Percentiles rank a stretch among this genome's conserved stretches.
Evolutionary conservation across 2,888 invertebrate genomes (phyloP).

Genomic region (Yponomeuta sedellus): DNA sequence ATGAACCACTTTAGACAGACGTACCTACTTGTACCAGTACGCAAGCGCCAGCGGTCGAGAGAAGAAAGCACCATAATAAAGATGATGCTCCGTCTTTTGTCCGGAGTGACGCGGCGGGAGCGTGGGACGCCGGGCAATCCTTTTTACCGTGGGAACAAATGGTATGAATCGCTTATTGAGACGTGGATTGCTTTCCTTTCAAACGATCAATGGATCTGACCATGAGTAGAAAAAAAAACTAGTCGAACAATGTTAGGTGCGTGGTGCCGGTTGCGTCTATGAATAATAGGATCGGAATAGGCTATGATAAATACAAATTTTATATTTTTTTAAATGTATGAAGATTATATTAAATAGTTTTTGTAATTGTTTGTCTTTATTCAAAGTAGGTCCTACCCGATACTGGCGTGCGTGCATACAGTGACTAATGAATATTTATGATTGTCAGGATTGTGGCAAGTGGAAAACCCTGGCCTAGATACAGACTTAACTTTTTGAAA

Average conservation of each 20-base stretch:
- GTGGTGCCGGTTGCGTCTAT: not conserved
- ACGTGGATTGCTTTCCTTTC: conserved; percentile 2
- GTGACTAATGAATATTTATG: no score
- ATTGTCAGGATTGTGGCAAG: no score
- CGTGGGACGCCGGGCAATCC: not conserved
- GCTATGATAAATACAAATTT: no score
- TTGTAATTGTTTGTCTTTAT: no score
- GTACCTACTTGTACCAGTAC: not conserved
- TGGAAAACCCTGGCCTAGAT: no score
- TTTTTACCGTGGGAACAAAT: conserved; percentile 10
- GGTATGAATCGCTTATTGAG: not conserved
- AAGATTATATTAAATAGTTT: no score
- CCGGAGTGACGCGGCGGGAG: conserved; percentile 2
- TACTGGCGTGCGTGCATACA: no score
- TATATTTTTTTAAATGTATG: no score
- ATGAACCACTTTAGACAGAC: not conserved
- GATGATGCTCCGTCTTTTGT: not conserved
- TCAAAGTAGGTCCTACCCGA: no score
- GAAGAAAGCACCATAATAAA: not conserved
- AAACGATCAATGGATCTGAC: not conserved
- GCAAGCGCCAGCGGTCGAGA: not conserved
- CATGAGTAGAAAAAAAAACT: not conserved
- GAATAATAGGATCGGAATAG: no score
- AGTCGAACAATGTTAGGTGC: not conserved
- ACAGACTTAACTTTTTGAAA: no score